A percentile compares a stretch with the other conserved stretches of the same genome.
phyloP scores from a whole-genome alignment of 1,140 invertebrate genomes.

The Hetaerina americana region DNA sequence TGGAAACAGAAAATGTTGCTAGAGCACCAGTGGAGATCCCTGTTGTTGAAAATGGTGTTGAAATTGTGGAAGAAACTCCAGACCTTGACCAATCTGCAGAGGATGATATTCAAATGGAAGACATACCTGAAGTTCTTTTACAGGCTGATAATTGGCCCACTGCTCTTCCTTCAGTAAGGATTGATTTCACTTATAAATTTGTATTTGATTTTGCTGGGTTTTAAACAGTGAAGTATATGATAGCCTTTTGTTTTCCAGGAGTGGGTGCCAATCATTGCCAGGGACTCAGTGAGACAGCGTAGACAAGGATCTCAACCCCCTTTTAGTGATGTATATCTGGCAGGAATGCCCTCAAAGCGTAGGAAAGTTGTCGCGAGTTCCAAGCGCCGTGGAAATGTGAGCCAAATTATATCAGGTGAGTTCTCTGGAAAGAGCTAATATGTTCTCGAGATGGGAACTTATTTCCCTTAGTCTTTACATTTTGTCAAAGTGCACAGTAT shows the following conservation, averaged over 20 bases:
- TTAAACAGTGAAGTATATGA: background rate
- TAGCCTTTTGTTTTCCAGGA: conserved; percentile 35
- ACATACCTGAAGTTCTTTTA: conserved; percentile 33
- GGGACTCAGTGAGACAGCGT: conserved; percentile 52
- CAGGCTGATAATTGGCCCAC: conserved; percentile 43
- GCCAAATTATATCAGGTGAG: conserved; percentile 13
- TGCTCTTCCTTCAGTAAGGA: conserved; percentile 31
- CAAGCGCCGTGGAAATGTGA: conserved; percentile 11
- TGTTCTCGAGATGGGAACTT: too few relatives aligned
- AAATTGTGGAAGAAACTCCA: too few relatives aligned
- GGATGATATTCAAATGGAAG: conserved; percentile 10
- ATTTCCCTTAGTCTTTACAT: too few relatives aligned
- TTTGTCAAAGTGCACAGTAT: too few relatives aligned
- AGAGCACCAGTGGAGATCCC: background rate
- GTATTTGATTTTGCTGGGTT: conserved; percentile 6
- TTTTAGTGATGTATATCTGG: conserved; percentile 71
- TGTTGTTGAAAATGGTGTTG: background rate
- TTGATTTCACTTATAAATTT: conserved; percentile 2
- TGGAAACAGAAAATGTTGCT: conserved; percentile 25
- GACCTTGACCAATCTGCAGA: conserved; percentile 4
- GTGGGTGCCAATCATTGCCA: conserved; percentile 69
- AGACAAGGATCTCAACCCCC: conserved; percentile 38
- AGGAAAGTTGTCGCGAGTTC: conserved; percentile 48
- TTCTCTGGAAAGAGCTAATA: too few relatives aligned
- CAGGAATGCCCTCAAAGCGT: conserved; percentile 64